Evolutionary conservation across 1,140 invertebrate genomes (phyloP).

Genomic region (Sarcophaga peregrina): DNA sequence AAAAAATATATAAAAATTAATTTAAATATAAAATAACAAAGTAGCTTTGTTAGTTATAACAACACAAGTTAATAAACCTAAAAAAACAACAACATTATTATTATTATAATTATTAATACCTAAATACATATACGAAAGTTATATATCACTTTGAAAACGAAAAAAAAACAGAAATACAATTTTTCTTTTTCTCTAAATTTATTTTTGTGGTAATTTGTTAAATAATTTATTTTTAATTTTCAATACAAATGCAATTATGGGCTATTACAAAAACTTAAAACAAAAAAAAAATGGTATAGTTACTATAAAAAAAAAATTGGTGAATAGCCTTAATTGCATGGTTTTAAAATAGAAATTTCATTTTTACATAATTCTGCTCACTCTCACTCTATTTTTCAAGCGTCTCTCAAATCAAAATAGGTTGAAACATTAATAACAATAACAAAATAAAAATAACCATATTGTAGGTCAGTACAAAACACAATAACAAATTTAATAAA

Average conservation of each 20-base stretch:
- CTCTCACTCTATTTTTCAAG: background rate
- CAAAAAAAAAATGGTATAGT: background rate
- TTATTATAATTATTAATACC: background rate
- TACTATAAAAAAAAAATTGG: too few species aligned
- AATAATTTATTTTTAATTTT: conserved; percentile 23
- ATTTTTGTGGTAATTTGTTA: background rate
- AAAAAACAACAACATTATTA: conserved; percentile 1
- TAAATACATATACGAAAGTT: conserved; percentile 32
- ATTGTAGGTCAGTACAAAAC: conserved; percentile 21
- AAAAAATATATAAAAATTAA: conserved; percentile 13
- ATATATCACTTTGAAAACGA: conserved; percentile 15
- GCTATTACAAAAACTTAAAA: background rate
- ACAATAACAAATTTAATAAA: background rate
- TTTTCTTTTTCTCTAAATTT: background rate
- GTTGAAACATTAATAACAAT: background rate
- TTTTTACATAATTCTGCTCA: background rate
- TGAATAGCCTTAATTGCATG: too few species aligned
- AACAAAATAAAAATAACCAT: background rate
- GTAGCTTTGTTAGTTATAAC: conserved; percentile 40
- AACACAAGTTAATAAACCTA: background rate
- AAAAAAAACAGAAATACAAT: background rate
- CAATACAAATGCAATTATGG: background rate
- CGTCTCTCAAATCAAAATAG: background rate
- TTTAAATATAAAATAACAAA: conserved; percentile 20
- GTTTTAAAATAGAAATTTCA: too few species aligned